Evolutionary conservation across 2,888 invertebrate species (phyloP).

Genomic region (Melitaea athalia): DNA sequence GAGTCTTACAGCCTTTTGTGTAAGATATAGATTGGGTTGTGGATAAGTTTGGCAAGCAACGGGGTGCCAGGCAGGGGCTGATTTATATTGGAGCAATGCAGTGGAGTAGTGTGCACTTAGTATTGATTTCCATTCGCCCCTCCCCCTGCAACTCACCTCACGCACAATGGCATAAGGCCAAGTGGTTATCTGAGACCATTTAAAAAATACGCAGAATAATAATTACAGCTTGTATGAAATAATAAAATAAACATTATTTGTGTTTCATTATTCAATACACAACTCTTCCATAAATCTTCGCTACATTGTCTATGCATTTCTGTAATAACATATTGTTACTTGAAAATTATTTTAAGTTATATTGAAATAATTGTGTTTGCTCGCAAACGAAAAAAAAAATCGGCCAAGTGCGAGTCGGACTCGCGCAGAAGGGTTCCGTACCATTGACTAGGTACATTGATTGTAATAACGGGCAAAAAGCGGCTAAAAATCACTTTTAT

Average conservation of each 20-base stretch:
- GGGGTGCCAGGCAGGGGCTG: conserved; percentile 70
- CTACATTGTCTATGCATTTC: neutral
- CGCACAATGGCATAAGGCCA: conserved; percentile 78
- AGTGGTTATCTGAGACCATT: conserved; percentile 44
- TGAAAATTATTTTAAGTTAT: no score
- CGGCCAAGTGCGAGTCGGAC: no score
- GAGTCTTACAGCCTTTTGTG: conserved; percentile 27
- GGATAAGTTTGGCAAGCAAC: conserved; percentile 65
- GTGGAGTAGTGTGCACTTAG: conserved; percentile 80
- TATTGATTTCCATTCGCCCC: conserved; percentile 81
- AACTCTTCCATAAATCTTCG: neutral
- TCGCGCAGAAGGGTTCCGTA: no score
- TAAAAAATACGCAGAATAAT: conserved; percentile 40
- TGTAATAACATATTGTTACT: neutral
- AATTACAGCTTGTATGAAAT: conserved; percentile 1
- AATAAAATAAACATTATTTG: neutral
- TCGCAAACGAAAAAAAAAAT: no score
- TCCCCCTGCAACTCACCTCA: conserved; percentile 71
- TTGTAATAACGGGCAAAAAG: no score
- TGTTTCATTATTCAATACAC: conserved; percentile 5
- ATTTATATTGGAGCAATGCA: conserved; percentile 83
- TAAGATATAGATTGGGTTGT: conserved; percentile 50
- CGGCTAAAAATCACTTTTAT: no score
- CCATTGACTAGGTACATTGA: no score
- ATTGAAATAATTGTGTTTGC: no score